Evolutionary conservation across 2,113 vertebrate species (phyloP), one percentile per base, ranked within the genome.

Genomic region (Lampris megalopsis): DNA sequence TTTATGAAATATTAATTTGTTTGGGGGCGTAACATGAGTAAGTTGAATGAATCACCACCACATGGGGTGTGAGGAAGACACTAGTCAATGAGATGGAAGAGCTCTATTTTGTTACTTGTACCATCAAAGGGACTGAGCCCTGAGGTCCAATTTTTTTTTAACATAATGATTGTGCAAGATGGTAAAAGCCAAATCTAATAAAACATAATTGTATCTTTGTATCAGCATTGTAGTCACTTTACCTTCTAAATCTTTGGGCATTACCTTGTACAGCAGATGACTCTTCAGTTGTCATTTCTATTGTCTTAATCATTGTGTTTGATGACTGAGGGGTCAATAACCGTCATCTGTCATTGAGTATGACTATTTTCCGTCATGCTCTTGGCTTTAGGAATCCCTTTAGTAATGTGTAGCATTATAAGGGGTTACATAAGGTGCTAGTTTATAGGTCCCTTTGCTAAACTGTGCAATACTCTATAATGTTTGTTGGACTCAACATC

Each of bases 1-100:
- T 60, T 63, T 84, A 73, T 83, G 88, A 90, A 90, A 92, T 88
- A 88, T 90, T 81, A 83, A 90, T 85, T 79, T 83, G 82, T 82
- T 73, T 65, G 84, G 76, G 66, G 77, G 81, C 79, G 87, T 83
- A 84, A 85, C 76, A 73, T 89, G 91, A 90, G 86, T 85, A 82
- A 90, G 86, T 73, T 7, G 69, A 79, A 71, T 35, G 71, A 88
- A 82, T 91, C 89, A 88, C 36, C 89, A 53, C 81, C 85, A 73
- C 80, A 75, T 71, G 79, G 75, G 68, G 74, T 73, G 84, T 88
- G 84, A 89, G 81, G 77, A 85, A 85, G 79, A 86, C 59, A 42
- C 56, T 4, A 56, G 74, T 89, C 88, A 90, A 77, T 71, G 73
- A 9, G 65, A 53, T 54, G 58, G 79, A 83, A 67, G 77, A 73